Percentiles rank a stretch among this genome's conserved stretches.
These are phyloP conservation scores for Musca vetustissima DNA, from an alignment of 1,140 invertebrate species.

Conservation along the genomic window DNA sequence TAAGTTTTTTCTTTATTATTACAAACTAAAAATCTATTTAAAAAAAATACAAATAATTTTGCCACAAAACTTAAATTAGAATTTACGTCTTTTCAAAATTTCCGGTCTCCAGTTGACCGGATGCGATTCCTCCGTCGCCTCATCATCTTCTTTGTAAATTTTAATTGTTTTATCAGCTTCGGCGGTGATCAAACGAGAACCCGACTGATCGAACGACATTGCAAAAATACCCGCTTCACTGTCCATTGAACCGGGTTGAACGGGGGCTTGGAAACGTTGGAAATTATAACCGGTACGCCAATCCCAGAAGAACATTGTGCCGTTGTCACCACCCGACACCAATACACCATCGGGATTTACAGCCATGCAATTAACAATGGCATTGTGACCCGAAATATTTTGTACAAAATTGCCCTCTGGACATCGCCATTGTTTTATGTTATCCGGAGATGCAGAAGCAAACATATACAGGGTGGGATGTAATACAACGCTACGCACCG, in stretches of 20 bases:
- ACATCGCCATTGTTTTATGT: constrained; percentile 99
- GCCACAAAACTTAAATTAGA: constrained; percentile 75
- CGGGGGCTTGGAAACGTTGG: constrained; percentile 84
- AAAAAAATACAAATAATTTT: too few relatives aligned
- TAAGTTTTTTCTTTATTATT: too few relatives aligned
- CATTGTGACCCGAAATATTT: constrained; percentile 95
- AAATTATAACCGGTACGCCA: constrained; percentile 99
- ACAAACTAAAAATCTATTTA: too few relatives aligned
- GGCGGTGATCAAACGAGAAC: constrained; percentile 89
- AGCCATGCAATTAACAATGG: constrained; percentile 95
- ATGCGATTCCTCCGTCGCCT: constrained; percentile 93
- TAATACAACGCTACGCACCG: constrained; percentile 85
- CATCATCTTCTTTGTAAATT: constrained; percentile 97
- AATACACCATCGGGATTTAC: constrained; percentile 93
- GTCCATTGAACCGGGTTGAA: constrained; percentile 99
- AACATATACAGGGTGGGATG: constrained; percentile 96
- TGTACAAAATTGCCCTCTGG: constrained; percentile 98
- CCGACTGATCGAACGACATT: constrained; percentile 92
- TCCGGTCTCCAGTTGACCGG: constrained; percentile 97
- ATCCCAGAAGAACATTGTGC: constrained; percentile 98
- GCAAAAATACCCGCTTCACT: constrained; percentile 97
- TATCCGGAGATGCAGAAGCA: constrained; percentile 96
- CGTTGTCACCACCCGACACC: constrained; percentile 98
- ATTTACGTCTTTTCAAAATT: constrained; percentile 85
- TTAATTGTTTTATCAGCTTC: constrained; percentile 99